phyloP scores from a whole-genome alignment of 1,140 invertebrate species.

The Drosophila orosa region DNA sequence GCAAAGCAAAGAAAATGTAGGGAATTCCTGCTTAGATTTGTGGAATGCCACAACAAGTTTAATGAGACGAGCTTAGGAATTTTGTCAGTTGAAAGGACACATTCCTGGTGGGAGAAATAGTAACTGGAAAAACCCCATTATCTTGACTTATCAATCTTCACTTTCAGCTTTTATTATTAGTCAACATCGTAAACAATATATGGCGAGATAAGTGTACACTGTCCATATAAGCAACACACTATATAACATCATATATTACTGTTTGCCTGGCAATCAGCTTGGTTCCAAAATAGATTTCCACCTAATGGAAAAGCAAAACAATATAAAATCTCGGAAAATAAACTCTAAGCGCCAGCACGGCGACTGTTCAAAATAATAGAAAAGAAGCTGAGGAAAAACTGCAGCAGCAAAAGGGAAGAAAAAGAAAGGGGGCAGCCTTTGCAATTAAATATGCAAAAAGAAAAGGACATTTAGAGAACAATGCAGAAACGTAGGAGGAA shows the following conservation, averaged over 20 bases:
- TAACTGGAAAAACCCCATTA: not conserved
- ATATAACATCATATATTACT: conserved; percentile 5
- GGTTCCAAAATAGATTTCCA: conserved; percentile 55
- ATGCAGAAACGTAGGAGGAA: not conserved
- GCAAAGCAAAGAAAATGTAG: not conserved
- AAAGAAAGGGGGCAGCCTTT: not conserved
- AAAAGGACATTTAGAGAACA: not conserved
- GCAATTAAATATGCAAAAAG: not conserved
- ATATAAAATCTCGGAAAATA: conserved; percentile 12
- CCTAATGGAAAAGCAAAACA: conserved; percentile 10
- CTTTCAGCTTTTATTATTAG: conserved; percentile 2
- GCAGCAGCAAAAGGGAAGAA: not conserved
- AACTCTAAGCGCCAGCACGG: conserved; percentile 4
- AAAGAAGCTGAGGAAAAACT: not conserved
- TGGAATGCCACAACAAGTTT: conserved; percentile 40
- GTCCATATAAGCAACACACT: too few relatives aligned
- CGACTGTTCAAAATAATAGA: not conserved
- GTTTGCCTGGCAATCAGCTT: conserved; percentile 27
- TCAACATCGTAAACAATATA: conserved; percentile 2
- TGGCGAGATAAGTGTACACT: not conserved
- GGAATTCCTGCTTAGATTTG: conserved; percentile 27
- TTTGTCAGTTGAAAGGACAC: conserved; percentile 9
- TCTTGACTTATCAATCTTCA: conserved; percentile 3
- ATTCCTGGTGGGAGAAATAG: not conserved
- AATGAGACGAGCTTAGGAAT: conserved; percentile 36